Evolutionary conservation across 2,797 vertebrate species (phyloP).

Genomic region (Squalus acanthias): DNA sequence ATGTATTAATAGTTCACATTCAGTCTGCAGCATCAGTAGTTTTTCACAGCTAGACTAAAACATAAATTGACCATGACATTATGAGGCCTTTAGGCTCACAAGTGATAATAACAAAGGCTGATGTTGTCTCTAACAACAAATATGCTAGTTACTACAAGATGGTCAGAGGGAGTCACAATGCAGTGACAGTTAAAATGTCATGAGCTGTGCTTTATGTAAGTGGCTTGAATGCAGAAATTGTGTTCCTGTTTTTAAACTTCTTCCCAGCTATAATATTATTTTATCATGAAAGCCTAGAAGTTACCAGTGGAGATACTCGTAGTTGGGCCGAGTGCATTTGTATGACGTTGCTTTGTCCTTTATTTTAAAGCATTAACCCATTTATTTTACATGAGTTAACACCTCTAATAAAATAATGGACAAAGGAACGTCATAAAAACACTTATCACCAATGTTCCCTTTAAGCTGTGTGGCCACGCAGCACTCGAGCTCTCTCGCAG

Average conservation of each 20-base stretch:
- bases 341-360: not conserved
- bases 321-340: not conserved
- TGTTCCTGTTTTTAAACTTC: not conserved
- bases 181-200: not conserved
- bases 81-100: conserved; percentile 8
- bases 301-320: not conserved
- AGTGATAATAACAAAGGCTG: not conserved
- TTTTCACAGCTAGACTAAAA: not conserved
- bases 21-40: not conserved
- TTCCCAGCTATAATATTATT: not conserved
- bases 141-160: not conserved
- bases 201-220: not conserved
- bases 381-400: not conserved
- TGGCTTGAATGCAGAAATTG: not conserved
- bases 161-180: not conserved
- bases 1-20: not conserved
- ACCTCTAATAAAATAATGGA: not conserved
- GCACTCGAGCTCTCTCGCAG: too few relatives aligned
- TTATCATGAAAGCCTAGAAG: not conserved
- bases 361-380: not conserved
- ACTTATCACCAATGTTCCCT: too few relatives aligned
- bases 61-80: not conserved
- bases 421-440: too few relatives aligned
- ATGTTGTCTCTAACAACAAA: not conserved
- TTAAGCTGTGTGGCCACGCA: too few relatives aligned